phyloP scores from a whole-genome alignment of 2,113 vertebrate genomes.

The human region DNA sequence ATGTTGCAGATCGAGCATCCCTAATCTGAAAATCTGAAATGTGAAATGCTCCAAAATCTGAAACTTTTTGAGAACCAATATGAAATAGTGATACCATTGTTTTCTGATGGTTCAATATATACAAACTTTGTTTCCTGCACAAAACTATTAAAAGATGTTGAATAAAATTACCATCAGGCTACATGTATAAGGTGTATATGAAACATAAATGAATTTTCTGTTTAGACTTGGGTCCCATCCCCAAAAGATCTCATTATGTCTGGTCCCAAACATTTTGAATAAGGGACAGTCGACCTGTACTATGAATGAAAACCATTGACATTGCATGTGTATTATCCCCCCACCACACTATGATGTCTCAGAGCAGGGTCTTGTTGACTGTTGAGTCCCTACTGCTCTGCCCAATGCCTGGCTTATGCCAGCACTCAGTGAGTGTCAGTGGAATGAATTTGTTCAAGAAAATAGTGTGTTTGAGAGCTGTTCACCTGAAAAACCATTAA shows the following conservation, averaged over 20 bases:
- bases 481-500: neutral
- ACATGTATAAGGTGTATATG: neutral
- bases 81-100: neutral
- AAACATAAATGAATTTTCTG: neutral
- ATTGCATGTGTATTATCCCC: too few relatives aligned
- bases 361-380: too few relatives aligned
- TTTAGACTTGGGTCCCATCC: neutral
- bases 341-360: neutral
- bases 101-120: neutral
- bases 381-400: neutral
- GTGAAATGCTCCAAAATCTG: neutral
- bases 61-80: neutral
- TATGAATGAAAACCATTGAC: neutral
- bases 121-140: neutral
- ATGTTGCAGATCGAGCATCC: neutral
- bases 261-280: neutral
- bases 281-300: neutral
- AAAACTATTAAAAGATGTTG: neutral
- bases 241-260: neutral
- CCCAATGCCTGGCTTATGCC: accelerated
- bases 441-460: neutral
- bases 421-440: neutral
- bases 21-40: neutral
- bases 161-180: neutral
- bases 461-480: neutral